Percentiles rank a stretch among this genome's conserved stretches.
phyloP scores from a whole-genome alignment of 2,797 vertebrate species.

The Okamejei kenojei region DNA sequence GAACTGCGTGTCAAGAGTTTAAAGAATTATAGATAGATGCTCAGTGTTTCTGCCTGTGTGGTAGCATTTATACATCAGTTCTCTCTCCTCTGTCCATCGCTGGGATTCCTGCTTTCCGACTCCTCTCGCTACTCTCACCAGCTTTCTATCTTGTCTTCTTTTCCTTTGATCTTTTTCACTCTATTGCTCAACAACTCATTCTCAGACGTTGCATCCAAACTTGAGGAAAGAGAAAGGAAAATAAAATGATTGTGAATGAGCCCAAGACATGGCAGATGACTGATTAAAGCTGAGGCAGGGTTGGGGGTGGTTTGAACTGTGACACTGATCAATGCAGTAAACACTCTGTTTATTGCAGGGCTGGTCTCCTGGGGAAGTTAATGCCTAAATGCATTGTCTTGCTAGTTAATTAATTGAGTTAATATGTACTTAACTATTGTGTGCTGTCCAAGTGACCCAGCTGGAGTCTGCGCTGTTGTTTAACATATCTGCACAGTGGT shows the following conservation, averaged over 20 bases:
- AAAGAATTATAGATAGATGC: not conserved
- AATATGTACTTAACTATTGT: conserved; percentile 51
- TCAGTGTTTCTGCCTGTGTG: not conserved
- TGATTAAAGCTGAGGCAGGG: not conserved
- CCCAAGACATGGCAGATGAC: not conserved
- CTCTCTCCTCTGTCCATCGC: not conserved
- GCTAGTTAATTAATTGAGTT: conserved; percentile 58
- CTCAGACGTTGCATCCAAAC: not conserved
- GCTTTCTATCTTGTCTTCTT: not conserved
- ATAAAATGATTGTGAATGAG: not conserved
- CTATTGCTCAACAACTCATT: not conserved
- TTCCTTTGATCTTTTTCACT: not conserved
- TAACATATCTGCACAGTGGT: conserved; percentile 36
- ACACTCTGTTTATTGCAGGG: conserved; percentile 48
- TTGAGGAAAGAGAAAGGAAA: not conserved
- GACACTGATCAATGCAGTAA: conserved; percentile 29
- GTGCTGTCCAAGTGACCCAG: conserved; percentile 46
- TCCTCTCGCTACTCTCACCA: not conserved
- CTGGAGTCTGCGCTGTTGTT: conserved; percentile 44
- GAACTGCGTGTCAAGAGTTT: not conserved
- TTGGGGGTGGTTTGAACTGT: not conserved
- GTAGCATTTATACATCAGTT: too few species aligned
- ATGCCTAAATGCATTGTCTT: conserved; percentile 52
- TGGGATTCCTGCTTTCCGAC: not conserved
- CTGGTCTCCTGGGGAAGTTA: conserved; percentile 48